Percentiles rank a stretch among this genome's conserved stretches.
Evolutionary conservation across 2,113 vertebrate species (phyloP).

Genomic region (Oreochromis aureus): DNA sequence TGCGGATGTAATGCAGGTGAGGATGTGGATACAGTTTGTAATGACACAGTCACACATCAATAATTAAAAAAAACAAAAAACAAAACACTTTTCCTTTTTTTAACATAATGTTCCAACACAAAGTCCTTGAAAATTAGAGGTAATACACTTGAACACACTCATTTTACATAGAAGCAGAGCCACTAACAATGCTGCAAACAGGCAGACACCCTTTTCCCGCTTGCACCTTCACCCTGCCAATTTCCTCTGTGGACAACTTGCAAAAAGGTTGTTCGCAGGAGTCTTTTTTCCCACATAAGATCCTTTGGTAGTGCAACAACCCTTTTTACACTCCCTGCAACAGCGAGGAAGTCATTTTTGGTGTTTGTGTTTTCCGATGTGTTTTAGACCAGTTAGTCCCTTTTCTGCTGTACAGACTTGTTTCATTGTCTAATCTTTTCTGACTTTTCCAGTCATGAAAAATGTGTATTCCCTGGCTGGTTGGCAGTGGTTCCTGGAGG

Average conservation of each 20-base stretch:
- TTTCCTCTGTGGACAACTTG: background rate
- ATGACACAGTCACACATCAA: background rate
- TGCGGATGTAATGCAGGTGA: background rate
- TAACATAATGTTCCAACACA: background rate
- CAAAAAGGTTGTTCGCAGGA: background rate
- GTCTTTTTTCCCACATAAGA: background rate
- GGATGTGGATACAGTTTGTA: background rate
- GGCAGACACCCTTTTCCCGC: background rate
- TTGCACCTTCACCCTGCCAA: background rate
- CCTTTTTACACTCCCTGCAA: background rate
- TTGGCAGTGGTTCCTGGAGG: background rate
- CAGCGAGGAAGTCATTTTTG: background rate
- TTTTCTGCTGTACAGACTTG: background rate
- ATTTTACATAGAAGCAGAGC: background rate
- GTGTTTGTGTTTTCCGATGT: background rate
- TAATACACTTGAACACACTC: background rate
- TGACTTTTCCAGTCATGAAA: background rate
- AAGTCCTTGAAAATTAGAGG: background rate
- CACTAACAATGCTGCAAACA: background rate
- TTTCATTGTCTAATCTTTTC: background rate
- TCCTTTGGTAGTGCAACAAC: background rate
- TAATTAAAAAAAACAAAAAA: rapidly evolving
- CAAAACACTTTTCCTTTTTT: background rate
- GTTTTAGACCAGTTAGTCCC: background rate
- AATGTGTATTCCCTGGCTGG: background rate